Base-by-base conservation (phyloP, 2,888 invertebrate species). In the Drosophila mimica region DNA sequence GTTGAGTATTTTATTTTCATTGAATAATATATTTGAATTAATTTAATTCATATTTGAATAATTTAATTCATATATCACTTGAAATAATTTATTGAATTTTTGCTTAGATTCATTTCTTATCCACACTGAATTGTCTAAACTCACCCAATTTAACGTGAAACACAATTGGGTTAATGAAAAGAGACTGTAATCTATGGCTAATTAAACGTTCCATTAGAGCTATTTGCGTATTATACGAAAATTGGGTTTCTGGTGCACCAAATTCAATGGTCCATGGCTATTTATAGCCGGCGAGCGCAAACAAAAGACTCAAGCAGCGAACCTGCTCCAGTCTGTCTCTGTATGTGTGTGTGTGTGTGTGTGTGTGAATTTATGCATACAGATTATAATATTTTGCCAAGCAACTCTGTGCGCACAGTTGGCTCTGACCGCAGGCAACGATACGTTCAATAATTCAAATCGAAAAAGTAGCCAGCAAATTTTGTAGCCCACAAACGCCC, bases 401-500 rank as follows among this genome's bases (percentile, higher is more conserved):
- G 63, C 74, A 65, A 53, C 60, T 70, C 70, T 15, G 20, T 53
- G 48, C 82, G 81, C 89, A 89, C 85, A 85, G 85, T 90, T 85
- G 83, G 89, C 70, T 89, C 63, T 74, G 54, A 63, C 85, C 91
- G 76, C 75, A 46, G 85, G 85, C 88, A 64, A 25, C 61, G 72
- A 87, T 90, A 89, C 88, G 88, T 90, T 89, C 79, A 87, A 85
- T 90, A 85, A 90, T 81, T 85, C 85, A 90, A 90, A 90, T 63
- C 77, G 72, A 88, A 84, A 89, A 86, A 88, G 88, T 88, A 90
- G 86, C 83, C 63, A 88, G 62, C 74, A 72, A 79, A 79, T 82
- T 81, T 79, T 74, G 81, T 74, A 70, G 70, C 63, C 67, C 72
- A 73, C 71, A 79, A 87, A 87, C 84, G 84, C 84, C 84, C 83